Evolutionary conservation across 1,140 invertebrate genomes (phyloP).

Genomic region (Drosophila navojoa): DNA sequence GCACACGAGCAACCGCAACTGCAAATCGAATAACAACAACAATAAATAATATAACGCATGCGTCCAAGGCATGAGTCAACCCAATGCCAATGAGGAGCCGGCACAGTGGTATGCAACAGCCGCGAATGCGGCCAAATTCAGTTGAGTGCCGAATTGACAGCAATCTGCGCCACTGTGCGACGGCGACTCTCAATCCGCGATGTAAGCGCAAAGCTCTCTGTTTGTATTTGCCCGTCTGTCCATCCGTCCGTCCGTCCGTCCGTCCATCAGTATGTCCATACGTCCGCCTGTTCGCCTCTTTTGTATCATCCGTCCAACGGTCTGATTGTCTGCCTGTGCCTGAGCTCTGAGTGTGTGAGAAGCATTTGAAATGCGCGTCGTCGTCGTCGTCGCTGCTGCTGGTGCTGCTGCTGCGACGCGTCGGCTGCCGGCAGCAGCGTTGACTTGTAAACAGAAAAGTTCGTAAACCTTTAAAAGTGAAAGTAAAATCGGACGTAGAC

Average conservation of each 20-base stretch:
- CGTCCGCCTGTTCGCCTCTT: slow-evolving; percentile 1
- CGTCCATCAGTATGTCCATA: not conserved
- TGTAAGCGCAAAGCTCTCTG: slow-evolving; percentile 8
- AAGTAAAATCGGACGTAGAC: slow-evolving; percentile 84
- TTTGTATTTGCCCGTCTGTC: not conserved
- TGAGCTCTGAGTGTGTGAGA: slow-evolving; percentile 25
- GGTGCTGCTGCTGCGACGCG: slow-evolving; percentile 23
- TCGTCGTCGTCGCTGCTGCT: slow-evolving; percentile 24
- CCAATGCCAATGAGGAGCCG: slow-evolving; percentile 22
- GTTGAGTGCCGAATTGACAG: not conserved
- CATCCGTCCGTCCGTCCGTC: slow-evolving; percentile 8
- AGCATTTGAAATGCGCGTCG: slow-evolving; percentile 59
- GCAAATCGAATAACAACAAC: slow-evolving; percentile 3
- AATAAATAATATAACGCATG: slow-evolving; percentile 16
- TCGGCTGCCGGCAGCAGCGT: slow-evolving; percentile 50
- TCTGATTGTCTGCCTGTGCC: slow-evolving; percentile 6
- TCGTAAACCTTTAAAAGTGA: slow-evolving; percentile 84
- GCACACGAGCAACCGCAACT: slow-evolving; percentile 42
- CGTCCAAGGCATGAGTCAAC: slow-evolving; percentile 35
- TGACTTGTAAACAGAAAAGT: slow-evolving; percentile 83
- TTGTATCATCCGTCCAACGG: slow-evolving; percentile 10
- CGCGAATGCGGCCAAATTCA: slow-evolving; percentile 11
- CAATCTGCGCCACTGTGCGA: slow-evolving; percentile 20
- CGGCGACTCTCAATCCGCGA: not conserved
- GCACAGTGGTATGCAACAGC: slow-evolving; percentile 9